phyloP scores from a whole-genome alignment of 37 sponge, comb jelly and placozoan genomes.

The Amphimedon queenslandica region DNA sequence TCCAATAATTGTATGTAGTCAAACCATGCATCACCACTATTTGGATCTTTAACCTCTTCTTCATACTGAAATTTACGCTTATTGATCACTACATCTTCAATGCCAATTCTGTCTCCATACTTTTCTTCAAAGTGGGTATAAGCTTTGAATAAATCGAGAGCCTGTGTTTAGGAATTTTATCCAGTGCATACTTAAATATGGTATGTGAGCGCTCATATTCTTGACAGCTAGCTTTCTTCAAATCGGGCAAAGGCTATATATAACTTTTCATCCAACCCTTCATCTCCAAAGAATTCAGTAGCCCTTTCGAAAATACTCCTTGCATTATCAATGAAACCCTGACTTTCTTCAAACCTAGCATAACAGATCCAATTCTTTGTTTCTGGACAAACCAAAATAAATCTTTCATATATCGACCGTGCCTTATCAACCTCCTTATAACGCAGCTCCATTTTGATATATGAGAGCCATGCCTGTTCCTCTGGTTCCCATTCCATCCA shows the following conservation, averaged over 20 bases:
- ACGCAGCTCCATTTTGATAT: constrained; percentile 98
- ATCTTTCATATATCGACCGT: constrained; percentile 80
- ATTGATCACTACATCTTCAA: constrained; percentile 77
- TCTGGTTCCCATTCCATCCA: constrained; percentile 99
- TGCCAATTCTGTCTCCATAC: constrained; percentile 84
- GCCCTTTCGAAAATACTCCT: constrained; percentile 87
- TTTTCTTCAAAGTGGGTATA: constrained; percentile 96
- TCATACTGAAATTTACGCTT: constrained; percentile 74
- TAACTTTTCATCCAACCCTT: constrained; percentile 84
- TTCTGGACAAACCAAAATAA: constrained; percentile 83
- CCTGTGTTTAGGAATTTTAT: constrained; percentile 87
- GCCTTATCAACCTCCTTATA: constrained; percentile 95
- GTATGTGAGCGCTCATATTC: constrained; percentile 80
- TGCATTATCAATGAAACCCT: constrained; percentile 71
- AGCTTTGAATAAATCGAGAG: constrained; percentile 83
- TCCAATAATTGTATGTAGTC: constrained; percentile 71
- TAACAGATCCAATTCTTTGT: constrained; percentile 94
- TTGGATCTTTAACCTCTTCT: constrained; percentile 65
- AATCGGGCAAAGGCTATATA: constrained; percentile 93
- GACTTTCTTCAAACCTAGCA: constrained; percentile 89
- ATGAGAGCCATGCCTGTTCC: constrained; percentile 98
- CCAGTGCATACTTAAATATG: constrained; percentile 97
- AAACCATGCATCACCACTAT: constrained; percentile 82
- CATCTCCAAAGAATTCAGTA: constrained; percentile 93
- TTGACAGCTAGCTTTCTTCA: constrained; percentile 82